Evolutionary conservation across 2,888 invertebrate species (phyloP).

Genomic region (Achlya flavicornis): DNA sequence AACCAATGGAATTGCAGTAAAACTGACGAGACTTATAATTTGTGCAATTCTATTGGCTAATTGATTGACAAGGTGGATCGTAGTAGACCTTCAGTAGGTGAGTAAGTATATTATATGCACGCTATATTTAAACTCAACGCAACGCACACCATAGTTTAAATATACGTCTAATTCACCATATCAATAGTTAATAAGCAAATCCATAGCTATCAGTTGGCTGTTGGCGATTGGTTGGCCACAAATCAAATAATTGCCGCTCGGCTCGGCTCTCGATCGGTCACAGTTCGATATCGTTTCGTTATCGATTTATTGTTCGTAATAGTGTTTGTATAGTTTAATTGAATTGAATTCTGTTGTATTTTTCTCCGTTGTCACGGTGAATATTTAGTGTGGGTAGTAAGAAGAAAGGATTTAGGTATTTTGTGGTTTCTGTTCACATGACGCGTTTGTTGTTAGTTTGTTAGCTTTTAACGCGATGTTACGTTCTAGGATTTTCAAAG

Average conservation of each 20-base stretch:
- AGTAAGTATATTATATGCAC: no score
- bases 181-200: constrained; percentile 17
- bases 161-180: background rate
- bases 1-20: no score
- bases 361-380: constrained; percentile 16
- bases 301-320: constrained; percentile 35
- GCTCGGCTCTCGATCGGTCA: constrained; percentile 26
- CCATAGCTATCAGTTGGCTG: constrained; percentile 11
- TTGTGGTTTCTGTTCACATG: background rate
- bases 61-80: no score
- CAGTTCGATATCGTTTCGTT: constrained; percentile 31
- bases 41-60: no score
- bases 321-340: constrained; percentile 24
- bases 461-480: background rate
- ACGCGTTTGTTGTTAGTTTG: background rate
- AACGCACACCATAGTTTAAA: background rate
- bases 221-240: constrained; percentile 18
- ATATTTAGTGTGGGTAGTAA: background rate
- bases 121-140: no score
- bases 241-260: constrained; percentile 40
- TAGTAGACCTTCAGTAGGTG: no score
- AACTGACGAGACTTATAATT: no score
- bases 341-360: constrained; percentile 24
- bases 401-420: background rate
- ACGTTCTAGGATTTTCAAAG: no score